Conservation (phyloP, 2,888 invertebrate genomes). For the Tipula vernalis region DNA sequence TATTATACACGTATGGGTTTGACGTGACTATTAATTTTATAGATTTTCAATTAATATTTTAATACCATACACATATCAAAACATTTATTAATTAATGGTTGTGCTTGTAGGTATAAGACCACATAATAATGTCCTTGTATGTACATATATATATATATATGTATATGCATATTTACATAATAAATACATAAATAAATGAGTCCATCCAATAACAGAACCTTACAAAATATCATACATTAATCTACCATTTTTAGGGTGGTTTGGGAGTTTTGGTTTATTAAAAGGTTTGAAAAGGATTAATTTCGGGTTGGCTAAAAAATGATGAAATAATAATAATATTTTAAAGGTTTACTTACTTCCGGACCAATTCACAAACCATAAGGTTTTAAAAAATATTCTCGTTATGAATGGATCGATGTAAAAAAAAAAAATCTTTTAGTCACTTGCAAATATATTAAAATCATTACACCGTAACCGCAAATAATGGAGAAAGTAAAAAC, state of each 20-base stretch:
- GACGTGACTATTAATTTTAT: not conserved
- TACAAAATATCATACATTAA: not conserved
- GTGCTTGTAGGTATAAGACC: not conserved
- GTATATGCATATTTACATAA: not conserved
- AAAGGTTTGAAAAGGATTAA: not conserved
- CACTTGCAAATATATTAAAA: not conserved
- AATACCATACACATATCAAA: not conserved
- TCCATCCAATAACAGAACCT: not conserved
- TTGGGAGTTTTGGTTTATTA: not conserved
- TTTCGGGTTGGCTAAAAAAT: not conserved
- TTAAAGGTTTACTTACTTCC: not conserved
- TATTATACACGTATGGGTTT: not conserved
- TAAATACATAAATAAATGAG: not conserved
- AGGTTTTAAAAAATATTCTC: not conserved
- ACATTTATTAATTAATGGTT: not conserved
- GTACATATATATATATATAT: no score
- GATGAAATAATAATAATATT: not conserved
- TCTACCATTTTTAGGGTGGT: not conserved
- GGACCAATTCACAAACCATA: not conserved
- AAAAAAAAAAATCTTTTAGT: not conserved
- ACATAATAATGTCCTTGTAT: not conserved
- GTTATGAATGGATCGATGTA: not conserved
- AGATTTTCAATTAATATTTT: not conserved
- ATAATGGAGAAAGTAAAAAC: not conserved
- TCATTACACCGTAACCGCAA: not conserved